Evolutionary conservation across 2,888 invertebrate genomes (phyloP).

Genomic region (Bibio marci): DNA sequence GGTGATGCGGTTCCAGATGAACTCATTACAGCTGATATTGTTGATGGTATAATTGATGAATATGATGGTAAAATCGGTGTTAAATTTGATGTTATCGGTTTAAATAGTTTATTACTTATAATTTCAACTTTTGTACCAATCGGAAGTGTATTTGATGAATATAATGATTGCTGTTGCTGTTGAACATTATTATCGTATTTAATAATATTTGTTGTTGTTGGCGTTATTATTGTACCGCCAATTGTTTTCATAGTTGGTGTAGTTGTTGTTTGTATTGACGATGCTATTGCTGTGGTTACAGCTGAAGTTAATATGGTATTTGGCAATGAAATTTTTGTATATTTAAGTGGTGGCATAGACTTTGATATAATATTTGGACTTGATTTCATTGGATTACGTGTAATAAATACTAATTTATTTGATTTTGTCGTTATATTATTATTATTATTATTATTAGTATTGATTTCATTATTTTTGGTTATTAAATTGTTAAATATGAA

Average conservation of each 20-base stretch:
- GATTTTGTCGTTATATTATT: background rate
- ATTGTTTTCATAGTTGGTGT: too few species aligned
- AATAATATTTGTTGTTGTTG: background rate
- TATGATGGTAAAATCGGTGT: too few species aligned
- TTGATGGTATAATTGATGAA: too few species aligned
- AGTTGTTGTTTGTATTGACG: background rate
- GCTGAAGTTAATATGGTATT: conserved; percentile 5
- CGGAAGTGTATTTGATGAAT: background rate
- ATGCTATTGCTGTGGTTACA: background rate
- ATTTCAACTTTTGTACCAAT: conserved; percentile 3
- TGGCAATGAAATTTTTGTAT: conserved; percentile 20
- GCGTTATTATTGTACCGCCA: too few species aligned
- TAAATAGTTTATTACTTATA: conserved; percentile 2
- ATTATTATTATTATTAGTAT: too few species aligned
- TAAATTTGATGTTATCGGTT: conserved; percentile 14
- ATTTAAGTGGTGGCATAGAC: conserved; percentile 15
- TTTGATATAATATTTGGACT: conserved; percentile 19
- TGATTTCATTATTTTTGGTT: background rate
- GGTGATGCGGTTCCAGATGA: background rate
- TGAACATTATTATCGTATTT: background rate
- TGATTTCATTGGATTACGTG: conserved; percentile 25
- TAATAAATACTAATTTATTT: conserved; percentile 27
- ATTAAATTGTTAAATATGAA: background rate
- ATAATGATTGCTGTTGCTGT: background rate
- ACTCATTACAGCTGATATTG: too few species aligned